These are phyloP conservation scores for Chlamydotis undulata DNA, from an alignment of 2,113 vertebrate species.

Conservation along the genomic window DNA sequence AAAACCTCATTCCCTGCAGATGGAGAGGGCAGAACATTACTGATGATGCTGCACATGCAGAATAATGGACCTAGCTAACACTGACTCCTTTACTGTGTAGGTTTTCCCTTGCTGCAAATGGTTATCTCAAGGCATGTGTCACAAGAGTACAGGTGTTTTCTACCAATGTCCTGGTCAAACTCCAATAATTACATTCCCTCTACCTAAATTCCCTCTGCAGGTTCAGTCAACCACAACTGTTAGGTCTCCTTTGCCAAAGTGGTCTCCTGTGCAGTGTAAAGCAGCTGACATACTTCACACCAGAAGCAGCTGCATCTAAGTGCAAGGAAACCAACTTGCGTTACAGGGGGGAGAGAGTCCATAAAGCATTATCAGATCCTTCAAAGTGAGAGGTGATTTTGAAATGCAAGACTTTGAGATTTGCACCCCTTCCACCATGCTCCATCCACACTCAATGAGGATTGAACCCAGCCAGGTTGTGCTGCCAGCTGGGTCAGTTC, in stretches of 20 bases:
- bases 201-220: slow-evolving; percentile 5
- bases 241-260: background rate
- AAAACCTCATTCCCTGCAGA: background rate
- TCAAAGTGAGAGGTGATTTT: background rate
- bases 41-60: background rate
- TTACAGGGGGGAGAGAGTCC: background rate
- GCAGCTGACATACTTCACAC: background rate
- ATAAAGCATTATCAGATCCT: background rate
- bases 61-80: background rate
- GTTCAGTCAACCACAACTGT: background rate
- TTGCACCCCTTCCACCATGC: fast-evolving
- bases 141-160: slow-evolving; percentile 12
- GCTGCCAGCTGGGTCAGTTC: background rate
- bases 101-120: background rate
- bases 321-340: background rate
- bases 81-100: background rate
- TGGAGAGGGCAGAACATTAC: background rate
- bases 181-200: slow-evolving; percentile 7
- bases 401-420: background rate
- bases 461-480: background rate
- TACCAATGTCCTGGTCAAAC: background rate
- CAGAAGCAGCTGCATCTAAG: slow-evolving; percentile 3
- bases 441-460: background rate
- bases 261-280: background rate
- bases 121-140: background rate